phyloP scores from a whole-genome alignment of 1,140 invertebrate species.

The Macrobrachium rosenbergii region DNA sequence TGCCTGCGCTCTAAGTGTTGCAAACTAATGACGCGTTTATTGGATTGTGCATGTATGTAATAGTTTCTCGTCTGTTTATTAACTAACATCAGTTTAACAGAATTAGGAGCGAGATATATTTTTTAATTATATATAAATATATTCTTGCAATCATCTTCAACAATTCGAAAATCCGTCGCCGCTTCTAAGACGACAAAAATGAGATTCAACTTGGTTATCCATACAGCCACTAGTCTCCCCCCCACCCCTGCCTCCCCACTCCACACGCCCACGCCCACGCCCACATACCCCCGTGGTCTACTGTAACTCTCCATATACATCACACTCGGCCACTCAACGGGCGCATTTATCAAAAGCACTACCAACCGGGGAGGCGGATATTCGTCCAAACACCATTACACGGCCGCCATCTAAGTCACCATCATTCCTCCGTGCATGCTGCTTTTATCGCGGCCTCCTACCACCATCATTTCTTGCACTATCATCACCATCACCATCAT shows the following conservation, averaged over 20 bases:
- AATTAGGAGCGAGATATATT: too few species aligned
- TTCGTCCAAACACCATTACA: not conserved
- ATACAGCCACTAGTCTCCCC: not conserved
- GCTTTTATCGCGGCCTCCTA: not conserved
- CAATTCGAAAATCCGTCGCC: not conserved
- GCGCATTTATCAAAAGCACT: not conserved
- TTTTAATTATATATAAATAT: not conserved
- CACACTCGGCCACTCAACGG: not conserved
- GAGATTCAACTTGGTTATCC: not conserved
- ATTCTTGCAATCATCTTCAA: not conserved
- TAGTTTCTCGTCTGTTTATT: too few species aligned
- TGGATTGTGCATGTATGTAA: too few species aligned
- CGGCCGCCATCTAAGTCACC: not conserved
- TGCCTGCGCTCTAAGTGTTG: too few species aligned
- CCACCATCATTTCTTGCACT: conserved; percentile 10
- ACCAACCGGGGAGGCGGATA: not conserved
- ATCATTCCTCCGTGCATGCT: too few species aligned
- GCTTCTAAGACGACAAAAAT: too few species aligned
- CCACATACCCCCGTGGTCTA: not conserved
- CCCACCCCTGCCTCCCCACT: not conserved
- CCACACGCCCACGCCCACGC: not conserved
- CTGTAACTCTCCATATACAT: too few species aligned
- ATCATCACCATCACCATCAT: conserved; percentile 2
- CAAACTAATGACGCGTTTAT: too few species aligned
- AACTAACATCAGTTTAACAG: too few species aligned